Evolutionary conservation across 37 sponge, comb jelly and placozoan species (phyloP), one percentile per base, ranked within the genome.

Genomic region (Tethya wilhelma): DNA sequence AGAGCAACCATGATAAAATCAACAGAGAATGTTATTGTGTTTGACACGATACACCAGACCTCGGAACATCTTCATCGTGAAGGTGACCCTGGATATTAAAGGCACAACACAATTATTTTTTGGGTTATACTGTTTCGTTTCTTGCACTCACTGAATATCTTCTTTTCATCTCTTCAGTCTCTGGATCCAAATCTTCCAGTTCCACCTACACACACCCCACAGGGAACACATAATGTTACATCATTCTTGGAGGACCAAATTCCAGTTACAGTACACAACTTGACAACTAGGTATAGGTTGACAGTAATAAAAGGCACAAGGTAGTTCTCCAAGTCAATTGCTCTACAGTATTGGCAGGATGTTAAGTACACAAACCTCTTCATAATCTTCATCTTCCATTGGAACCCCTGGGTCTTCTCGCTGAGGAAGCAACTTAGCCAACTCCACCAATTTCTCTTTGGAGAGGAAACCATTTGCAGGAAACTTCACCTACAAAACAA

Each of bases 401-500:
- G 75, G 53, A 71, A 84, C 87, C 22, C 59, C 75, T 31, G 75
- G 72, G 0, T 58, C 40, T 26, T 59, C 79, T 38, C 77, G 77
- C 8, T 74, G 36, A 28, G 93, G 89, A 0, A 96, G 78, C 46
- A 96, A 83, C 46, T 72, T 72, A 64, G 87, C 67, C 37, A 96
- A 60, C 66, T 92, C 58, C 20, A 57, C 45, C 60, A 92, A 41
- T 20, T 87, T 73, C 9, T 78, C 62, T 25, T 28, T n/a, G 12
- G 78, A 44, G 31, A 96, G 73, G 57, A 87, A 90, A 0, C 86
- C 77, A 41, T 80, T 71, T 9, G 78, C 37, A 38, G 97, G 97
- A 63, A 96, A 96, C 79, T 78, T 87, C 9, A 96, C 91, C 91
- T 92, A 40, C 29, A 66, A 65, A 31, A 64, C 64, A 43, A 29